These are phyloP conservation scores for Leucania comma DNA, from an alignment of 2,888 invertebrate genomes.

Conservation along the genomic window DNA sequence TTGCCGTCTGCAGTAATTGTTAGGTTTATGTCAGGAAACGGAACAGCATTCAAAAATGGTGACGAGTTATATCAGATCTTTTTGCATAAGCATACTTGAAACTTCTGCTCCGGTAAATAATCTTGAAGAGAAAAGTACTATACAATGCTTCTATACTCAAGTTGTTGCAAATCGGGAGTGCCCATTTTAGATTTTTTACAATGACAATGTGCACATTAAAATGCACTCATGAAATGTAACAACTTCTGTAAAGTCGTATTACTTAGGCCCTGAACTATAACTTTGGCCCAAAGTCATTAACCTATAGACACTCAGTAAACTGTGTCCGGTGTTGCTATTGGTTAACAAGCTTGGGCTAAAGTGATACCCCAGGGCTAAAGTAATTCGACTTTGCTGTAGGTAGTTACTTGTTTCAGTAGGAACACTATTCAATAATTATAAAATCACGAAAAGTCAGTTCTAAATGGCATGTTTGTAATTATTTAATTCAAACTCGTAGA, in stretches of 20 bases:
- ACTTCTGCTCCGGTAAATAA: not conserved
- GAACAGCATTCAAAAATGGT: conserved; percentile 3
- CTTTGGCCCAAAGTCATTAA: too few species aligned
- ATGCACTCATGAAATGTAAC: conserved; percentile 3
- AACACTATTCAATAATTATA: conserved; percentile 9
- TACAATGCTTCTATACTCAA: conserved; percentile 3
- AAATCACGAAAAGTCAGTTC: conserved; percentile 22
- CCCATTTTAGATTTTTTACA: not conserved
- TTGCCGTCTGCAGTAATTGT: conserved; percentile 9
- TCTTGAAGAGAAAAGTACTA: conserved; percentile 1
- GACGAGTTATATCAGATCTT: not conserved
- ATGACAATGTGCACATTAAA: not conserved
- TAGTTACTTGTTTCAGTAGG: conserved; percentile 13
- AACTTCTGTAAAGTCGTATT: not conserved
- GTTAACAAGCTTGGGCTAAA: too few species aligned
- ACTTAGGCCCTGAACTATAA: too few species aligned
- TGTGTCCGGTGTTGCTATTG: too few species aligned
- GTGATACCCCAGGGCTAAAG: too few species aligned
- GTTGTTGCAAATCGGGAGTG: conserved; percentile 10
- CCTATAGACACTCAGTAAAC: too few species aligned
- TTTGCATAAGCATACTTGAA: conserved; percentile 1
- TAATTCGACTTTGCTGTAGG: too few species aligned
- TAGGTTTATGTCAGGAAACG: not conserved
- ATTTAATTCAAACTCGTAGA: conserved; percentile 6
- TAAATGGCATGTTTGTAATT: conserved; percentile 3